Conservation (phyloP, 2,888 invertebrate species). For the Bruchidius siliquastri region DNA sequence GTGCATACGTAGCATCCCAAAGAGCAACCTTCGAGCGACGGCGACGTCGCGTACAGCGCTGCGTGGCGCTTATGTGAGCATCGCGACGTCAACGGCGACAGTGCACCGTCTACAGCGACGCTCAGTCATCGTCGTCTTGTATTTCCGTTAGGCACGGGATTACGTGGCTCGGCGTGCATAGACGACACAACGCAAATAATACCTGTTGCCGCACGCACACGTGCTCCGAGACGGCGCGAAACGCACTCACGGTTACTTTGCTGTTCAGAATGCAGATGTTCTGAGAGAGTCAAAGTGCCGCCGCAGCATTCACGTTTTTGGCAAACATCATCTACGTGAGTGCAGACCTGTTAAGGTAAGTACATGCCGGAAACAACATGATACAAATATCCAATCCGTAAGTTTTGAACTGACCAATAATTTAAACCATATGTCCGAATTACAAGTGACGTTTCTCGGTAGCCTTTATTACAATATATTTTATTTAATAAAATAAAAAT, state of each 20-base stretch:
- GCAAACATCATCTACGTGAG: neutral
- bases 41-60: neutral
- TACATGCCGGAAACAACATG: too few species aligned
- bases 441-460: too few species aligned
- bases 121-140: neutral
- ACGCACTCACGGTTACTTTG: neutral
- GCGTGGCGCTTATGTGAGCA: neutral
- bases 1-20: too few species aligned
- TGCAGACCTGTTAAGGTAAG: neutral
- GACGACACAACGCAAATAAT: neutral
- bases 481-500: too few species aligned
- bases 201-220: neutral
- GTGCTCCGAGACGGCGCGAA: neutral
- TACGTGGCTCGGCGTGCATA: neutral
- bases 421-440: too few species aligned
- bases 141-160: neutral
- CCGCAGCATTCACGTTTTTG: neutral
- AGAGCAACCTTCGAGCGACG: neutral
- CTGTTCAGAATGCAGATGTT: neutral
- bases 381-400: too few species aligned
- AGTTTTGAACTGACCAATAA: too few species aligned
- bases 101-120: neutral
- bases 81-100: neutral
- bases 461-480: too few species aligned
- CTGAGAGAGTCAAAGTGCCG: neutral